Evolutionary conservation across 2,797 vertebrate genomes (phyloP), one percentile per base, ranked within the genome.

Genomic region (Alca torda): DNA sequence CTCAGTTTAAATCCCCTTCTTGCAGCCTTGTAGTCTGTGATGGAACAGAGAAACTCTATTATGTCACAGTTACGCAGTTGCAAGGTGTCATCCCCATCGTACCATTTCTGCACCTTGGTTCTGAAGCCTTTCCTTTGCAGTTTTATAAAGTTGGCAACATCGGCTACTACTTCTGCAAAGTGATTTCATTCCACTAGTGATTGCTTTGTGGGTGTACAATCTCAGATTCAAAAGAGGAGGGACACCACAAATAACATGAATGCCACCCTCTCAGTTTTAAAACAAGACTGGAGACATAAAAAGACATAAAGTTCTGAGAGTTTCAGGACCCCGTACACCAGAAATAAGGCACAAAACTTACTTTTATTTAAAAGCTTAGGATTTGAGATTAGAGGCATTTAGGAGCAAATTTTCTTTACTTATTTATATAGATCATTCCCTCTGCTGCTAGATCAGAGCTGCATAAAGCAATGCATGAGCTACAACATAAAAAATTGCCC

Each of bases 11-110:
- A 70, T 67, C 19, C 21, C 25, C 4, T 63, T 25, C 5, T 35
- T 57, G 64, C n/a, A 13, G 46, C 51, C 51, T 53, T 2, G 0
- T 5, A 4, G 7, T 16, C 33, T 31, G 8, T 1, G 3, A 20
- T 45, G 23, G 39, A 11, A 1, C 3, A 12, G 13, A 11, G 46
- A n/a, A 24, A 19, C 54, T 56, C 5, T 15, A 2, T 24, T 37
- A 2, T 5, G 5, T 51, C 45, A 18, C 0, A 0, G 33, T 68
- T 35, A 24, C 18, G 25, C 45, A 26, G 21, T 9, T 81, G 57
- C 17, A 35, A 37, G 11, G 26, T 12, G 13, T 54, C 39, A 69
- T 63, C 21, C 21, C 50, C 2, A 0, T 8, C 1, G 0, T 26
- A 26, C 12, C 4, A 2, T 63, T 84, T 37, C 33, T 61, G 31